Percentiles rank a stretch among this genome's conserved stretches.
phyloP scores from a whole-genome alignment of 2,888 invertebrate genomes.

The Lasioglossum leucozonium region DNA sequence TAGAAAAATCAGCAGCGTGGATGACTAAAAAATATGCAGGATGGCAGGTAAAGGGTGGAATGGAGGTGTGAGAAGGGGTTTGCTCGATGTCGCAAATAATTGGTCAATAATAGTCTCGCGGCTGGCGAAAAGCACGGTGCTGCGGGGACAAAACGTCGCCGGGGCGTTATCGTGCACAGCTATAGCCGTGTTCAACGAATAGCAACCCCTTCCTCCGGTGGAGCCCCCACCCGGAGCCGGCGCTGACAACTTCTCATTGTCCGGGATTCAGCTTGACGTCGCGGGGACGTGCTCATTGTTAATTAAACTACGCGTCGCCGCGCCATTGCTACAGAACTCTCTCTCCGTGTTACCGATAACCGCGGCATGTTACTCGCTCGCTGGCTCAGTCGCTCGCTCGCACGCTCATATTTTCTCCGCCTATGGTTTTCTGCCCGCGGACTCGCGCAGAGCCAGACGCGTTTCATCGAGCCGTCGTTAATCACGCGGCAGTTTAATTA shows the following conservation, averaged over 20 bases:
- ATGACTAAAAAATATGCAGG: not conserved
- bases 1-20: not conserved
- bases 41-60: not conserved
- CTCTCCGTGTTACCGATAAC: slow-evolving; percentile 67
- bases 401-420: not conserved
- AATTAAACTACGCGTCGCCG: slow-evolving; percentile 81
- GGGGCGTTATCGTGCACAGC: slow-evolving; percentile 62
- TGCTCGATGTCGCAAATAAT: slow-evolving; percentile 58
- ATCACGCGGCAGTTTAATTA: slow-evolving; percentile 81
- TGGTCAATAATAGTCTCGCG: slow-evolving; percentile 60
- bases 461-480: slow-evolving; percentile 77
- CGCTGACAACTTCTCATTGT: slow-evolving; percentile 82
- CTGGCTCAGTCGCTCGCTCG: slow-evolving; percentile 15
- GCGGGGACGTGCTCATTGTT: slow-evolving; percentile 79
- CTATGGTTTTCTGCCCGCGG: slow-evolving; percentile 36
- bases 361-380: slow-evolving; percentile 27
- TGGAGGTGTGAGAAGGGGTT: not conserved
- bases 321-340: slow-evolving; percentile 74
- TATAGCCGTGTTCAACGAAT: slow-evolving; percentile 66
- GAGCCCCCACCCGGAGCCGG: slow-evolving; percentile 53
- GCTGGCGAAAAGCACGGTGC: slow-evolving; percentile 61
- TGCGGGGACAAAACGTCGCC: slow-evolving; percentile 64
- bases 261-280: slow-evolving; percentile 77
- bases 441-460: slow-evolving; percentile 33
- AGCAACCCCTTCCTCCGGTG: slow-evolving; percentile 49